A percentile compares a stretch with the other conserved stretches of the same genome.
phyloP scores from a whole-genome alignment of 2,888 invertebrate species.

The Dendrolimus houi region DNA sequence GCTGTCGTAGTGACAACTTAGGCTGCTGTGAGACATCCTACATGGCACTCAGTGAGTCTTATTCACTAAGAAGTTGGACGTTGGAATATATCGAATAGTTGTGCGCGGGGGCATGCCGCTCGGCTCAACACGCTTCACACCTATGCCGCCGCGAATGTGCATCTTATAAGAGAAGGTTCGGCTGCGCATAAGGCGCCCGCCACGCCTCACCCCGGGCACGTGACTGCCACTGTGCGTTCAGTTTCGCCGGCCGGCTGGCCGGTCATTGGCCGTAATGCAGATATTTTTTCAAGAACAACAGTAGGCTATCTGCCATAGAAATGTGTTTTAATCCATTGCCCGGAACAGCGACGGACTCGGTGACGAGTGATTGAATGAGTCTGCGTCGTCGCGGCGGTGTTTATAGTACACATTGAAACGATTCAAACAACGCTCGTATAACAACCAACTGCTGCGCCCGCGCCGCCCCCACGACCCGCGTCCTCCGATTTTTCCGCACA shows the following conservation, averaged over 20 bases:
- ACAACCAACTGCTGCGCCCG: slow-evolving; percentile 33
- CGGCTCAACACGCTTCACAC: slow-evolving; percentile 63
- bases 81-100: slow-evolving; percentile 33
- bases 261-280: slow-evolving; percentile 67
- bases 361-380: slow-evolving; percentile 40
- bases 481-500: slow-evolving; percentile 26
- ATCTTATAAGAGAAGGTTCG: slow-evolving; percentile 72
- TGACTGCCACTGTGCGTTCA: slow-evolving; percentile 63
- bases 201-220: slow-evolving; percentile 75
- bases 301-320: slow-evolving; percentile 55
- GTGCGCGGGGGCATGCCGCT: slow-evolving; percentile 61
- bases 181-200: slow-evolving; percentile 63
- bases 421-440: slow-evolving; percentile 49
- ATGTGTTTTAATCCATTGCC: slow-evolving; percentile 43
- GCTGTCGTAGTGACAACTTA: slow-evolving; percentile 70
- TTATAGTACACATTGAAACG: slow-evolving; percentile 35
- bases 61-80: slow-evolving; percentile 46
- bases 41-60: slow-evolving; percentile 63
- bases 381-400: slow-evolving; percentile 31
- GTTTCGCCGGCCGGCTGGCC: slow-evolving; percentile 63
- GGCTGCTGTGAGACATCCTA: slow-evolving; percentile 75
- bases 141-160: slow-evolving; percentile 68
- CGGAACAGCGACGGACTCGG: slow-evolving; percentile 35
- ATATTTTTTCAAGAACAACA: slow-evolving; percentile 47
- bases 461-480: slow-evolving; percentile 25